These are phyloP conservation scores for Daphoenositta chrysoptera DNA, from an alignment of 2,113 vertebrate species.

Conservation along the genomic window DNA sequence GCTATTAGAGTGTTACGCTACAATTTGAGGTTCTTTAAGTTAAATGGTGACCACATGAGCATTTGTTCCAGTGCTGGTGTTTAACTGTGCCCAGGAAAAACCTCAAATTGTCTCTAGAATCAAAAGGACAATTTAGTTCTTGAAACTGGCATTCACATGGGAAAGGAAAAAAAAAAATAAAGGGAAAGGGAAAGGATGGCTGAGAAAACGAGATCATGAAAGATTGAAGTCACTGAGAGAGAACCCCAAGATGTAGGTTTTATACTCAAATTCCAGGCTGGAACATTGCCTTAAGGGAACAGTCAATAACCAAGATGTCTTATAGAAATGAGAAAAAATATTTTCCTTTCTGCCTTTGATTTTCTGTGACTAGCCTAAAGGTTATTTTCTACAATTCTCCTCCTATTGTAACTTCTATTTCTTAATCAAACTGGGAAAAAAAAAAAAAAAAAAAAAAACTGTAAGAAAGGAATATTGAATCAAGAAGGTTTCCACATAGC, in stretches of 20 bases:
- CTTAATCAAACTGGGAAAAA: not conserved
- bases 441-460: not conserved
- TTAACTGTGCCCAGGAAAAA: not conserved
- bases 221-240: not conserved
- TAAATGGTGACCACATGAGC: not conserved
- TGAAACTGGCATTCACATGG: not conserved
- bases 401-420: not conserved
- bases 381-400: not conserved
- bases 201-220: not conserved
- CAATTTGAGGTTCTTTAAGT: not conserved
- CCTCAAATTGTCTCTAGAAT: not conserved
- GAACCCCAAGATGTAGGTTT: not conserved
- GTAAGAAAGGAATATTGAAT: not conserved
- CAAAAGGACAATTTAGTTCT: not conserved
- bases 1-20: not conserved
- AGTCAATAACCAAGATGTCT: not conserved
- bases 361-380: not conserved
- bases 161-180: no score
- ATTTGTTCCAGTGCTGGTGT: not conserved
- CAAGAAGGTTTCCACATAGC: not conserved
- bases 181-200: not conserved
- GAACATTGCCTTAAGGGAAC: not conserved
- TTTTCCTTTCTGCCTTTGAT: not conserved
- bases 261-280: not conserved
- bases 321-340: not conserved